Evolutionary conservation across 2,797 vertebrate genomes (phyloP).

Genomic region (Brachyalestes nurse): DNA sequence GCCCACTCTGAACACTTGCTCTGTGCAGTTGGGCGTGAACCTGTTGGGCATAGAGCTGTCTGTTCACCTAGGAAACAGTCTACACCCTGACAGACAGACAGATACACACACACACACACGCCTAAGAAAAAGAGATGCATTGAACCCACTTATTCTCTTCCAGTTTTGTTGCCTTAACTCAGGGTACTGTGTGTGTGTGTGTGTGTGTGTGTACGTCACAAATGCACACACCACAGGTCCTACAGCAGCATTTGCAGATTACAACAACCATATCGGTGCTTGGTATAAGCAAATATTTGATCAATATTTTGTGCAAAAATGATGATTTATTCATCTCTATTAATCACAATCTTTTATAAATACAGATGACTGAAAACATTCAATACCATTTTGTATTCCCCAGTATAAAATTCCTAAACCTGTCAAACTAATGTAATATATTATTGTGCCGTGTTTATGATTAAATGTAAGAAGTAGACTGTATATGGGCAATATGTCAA

Average conservation of each 20-base stretch:
- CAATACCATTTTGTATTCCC: too few relatives aligned
- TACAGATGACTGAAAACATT: background rate
- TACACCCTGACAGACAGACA: constrained; percentile 26
- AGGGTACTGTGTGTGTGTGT: background rate
- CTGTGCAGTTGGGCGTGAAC: constrained; percentile 56
- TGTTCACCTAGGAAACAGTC: constrained; percentile 30
- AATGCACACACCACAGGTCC: background rate
- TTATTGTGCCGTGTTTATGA: background rate
- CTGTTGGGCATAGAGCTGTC: constrained; percentile 49
- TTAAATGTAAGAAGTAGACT: background rate
- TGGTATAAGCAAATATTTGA: background rate
- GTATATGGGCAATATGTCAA: background rate
- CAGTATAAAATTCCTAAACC: background rate
- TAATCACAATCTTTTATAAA: background rate
- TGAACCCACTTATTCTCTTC: background rate
- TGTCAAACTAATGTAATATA: background rate
- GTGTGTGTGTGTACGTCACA: background rate
- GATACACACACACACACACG: constrained; percentile 12
- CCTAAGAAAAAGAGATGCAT: background rate
- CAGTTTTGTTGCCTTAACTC: background rate
- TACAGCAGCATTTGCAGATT: background rate
- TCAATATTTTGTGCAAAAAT: background rate
- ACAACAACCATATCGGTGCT: background rate
- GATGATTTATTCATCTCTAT: background rate
- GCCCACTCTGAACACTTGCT: constrained; percentile 46